Conservation (phyloP, 2,888 invertebrate species). For the Heliconius ethilla region DNA sequence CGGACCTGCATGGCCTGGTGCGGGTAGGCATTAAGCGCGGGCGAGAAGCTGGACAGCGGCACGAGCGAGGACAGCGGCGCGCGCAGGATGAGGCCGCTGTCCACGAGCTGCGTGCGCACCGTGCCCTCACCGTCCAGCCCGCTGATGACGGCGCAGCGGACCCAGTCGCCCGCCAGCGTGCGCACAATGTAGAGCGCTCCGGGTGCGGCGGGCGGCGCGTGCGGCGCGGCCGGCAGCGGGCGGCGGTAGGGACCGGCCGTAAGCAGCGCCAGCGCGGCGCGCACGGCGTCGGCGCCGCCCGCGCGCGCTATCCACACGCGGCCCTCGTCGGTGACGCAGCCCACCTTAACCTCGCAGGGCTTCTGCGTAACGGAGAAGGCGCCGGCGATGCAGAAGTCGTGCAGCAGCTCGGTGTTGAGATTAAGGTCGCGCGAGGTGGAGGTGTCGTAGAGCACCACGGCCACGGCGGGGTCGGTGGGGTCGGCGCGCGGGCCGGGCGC, state of each 20-base stretch:
- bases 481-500: slow-evolving; percentile 73
- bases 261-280: slow-evolving; percentile 59
- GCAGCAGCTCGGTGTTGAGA: slow-evolving; percentile 83
- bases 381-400: slow-evolving; percentile 73
- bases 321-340: slow-evolving; percentile 76
- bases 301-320: slow-evolving; percentile 70
- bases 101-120: slow-evolving; percentile 74
- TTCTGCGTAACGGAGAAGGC: slow-evolving; percentile 69
- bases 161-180: slow-evolving; percentile 78
- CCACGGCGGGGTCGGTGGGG: slow-evolving; percentile 76
- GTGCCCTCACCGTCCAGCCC: slow-evolving; percentile 76
- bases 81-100: slow-evolving; percentile 73
- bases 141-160: slow-evolving; percentile 73
- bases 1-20: slow-evolving; percentile 82
- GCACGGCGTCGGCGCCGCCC: slow-evolving; percentile 69
- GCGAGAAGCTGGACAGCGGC: slow-evolving; percentile 74
- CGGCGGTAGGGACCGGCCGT: slow-evolving; percentile 83
- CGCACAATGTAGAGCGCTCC: slow-evolving; percentile 75
- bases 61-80: slow-evolving; percentile 76
- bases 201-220: slow-evolving; percentile 63
- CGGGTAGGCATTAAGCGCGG: slow-evolving; percentile 81
- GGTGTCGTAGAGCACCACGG: slow-evolving; percentile 85
- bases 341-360: slow-evolving; percentile 73
- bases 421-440: slow-evolving; percentile 84
- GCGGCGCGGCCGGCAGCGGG: slow-evolving; percentile 84